Conservation (phyloP, 2,113 vertebrate species). For the Nannospalax galili region DNA sequence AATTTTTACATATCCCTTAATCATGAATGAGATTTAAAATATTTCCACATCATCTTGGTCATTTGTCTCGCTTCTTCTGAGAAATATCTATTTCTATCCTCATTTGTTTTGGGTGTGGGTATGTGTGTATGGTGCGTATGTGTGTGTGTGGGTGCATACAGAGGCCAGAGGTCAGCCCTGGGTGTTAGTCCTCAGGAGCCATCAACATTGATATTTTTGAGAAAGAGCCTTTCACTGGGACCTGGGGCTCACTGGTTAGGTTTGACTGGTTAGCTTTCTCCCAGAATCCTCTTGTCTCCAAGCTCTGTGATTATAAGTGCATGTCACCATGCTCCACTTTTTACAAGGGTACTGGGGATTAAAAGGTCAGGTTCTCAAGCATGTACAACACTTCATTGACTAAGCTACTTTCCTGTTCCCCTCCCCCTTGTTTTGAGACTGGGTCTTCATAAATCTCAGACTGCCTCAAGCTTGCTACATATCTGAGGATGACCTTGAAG, state of each 20-base stretch:
- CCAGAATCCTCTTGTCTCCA: not conserved
- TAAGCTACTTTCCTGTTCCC: not conserved
- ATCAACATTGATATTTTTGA: not conserved
- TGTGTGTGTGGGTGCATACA: not conserved
- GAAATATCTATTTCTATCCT: not conserved
- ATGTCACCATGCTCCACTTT: not conserved
- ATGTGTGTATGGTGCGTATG: not conserved
- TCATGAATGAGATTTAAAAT: slow-evolving; percentile 15
- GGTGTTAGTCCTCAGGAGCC: not conserved
- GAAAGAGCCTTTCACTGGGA: not conserved
- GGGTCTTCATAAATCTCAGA: not conserved
- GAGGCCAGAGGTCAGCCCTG: not conserved
- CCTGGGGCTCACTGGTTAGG: not conserved
- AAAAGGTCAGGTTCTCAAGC: not conserved
- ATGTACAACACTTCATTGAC: not conserved
- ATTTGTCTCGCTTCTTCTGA: not conserved
- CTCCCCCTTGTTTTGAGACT: not conserved
- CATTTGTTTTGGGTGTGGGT: not conserved
- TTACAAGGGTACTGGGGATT: not conserved
- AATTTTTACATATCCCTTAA: not conserved
- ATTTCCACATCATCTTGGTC: not conserved
- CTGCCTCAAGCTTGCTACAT: not conserved
- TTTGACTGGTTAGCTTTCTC: not conserved
- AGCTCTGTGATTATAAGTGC: not conserved
- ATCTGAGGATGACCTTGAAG: not conserved